Base-by-base conservation (phyloP, 2,888 invertebrate species). In the Plebejus anna region DNA sequence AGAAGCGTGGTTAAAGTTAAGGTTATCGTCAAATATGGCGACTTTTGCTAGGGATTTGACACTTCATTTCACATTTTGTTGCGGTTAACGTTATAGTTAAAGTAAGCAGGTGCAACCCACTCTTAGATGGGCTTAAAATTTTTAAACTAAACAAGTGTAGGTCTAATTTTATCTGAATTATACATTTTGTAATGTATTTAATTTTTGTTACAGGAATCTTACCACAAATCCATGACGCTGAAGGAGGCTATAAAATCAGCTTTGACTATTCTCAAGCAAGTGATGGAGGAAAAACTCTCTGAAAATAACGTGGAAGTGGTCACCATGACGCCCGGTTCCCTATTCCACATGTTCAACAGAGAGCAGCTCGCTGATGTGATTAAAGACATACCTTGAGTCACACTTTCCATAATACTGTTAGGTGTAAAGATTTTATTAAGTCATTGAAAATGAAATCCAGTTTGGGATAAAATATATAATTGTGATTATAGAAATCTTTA, bases 241-340 rank as follows among this genome's bases (percentile, higher is more conserved):
- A 96, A 96, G 80, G 99, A 99, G 93, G 99, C 99, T 0, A 97
- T 98, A 79, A 98, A 98, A 85, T 94, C 97, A 16, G 97, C 98
- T 0, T 94, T 99, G 76, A 98, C 97, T 13, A 99, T 99, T 83
- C 94, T 99, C 36, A 99, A 99, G 89, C 99, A 99, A 92, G 99
- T 99, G 0, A 99, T 99, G 99, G 99, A 99, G 88, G 99, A 99
- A 89, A 99, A 99, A 90, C 93, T 99, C 2, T 99, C 97, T 79
- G 97, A 98, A 79, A 98, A 97, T 77, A 99, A 99, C 90, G 99
- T 99, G 76, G 99, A 99, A 94, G 98, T 99, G 81, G 98, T 98
- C 89, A 98, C 98, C 57, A 98, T 99, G 95, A 98, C 98, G 0
- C 97, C 97, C 0, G 95, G 95, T 36, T 94, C 95, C 57, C 94